These are phyloP conservation scores for Macrotus californicus DNA, from an alignment of 2,113 vertebrate genomes.

Conservation along the genomic window DNA sequence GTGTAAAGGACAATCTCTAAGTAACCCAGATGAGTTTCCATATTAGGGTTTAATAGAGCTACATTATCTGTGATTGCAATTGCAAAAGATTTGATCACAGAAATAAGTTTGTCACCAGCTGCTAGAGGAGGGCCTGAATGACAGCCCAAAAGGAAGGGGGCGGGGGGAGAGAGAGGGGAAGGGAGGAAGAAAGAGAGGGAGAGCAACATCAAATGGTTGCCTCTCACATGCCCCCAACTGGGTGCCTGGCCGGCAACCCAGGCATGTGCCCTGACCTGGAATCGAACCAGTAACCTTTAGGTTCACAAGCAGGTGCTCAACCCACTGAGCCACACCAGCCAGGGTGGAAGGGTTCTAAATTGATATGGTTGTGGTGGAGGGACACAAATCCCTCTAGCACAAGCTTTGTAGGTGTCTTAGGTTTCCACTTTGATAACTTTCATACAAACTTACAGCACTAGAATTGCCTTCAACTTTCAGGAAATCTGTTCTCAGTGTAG, in stretches of 20 bases:
- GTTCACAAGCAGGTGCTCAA: too few species aligned
- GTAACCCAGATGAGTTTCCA: not conserved
- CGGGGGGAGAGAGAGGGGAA: too few species aligned
- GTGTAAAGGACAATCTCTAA: not conserved
- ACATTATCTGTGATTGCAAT: not conserved
- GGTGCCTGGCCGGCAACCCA: too few species aligned
- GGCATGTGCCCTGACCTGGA: too few species aligned
- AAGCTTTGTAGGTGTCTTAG: not conserved
- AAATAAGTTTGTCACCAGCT: not conserved
- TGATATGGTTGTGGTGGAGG: not conserved
- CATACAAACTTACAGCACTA: not conserved
- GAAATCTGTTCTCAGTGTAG: not conserved
- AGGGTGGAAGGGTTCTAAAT: not conserved
- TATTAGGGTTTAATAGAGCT: not conserved
- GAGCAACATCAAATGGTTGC: too few species aligned
- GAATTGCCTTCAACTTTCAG: not conserved
- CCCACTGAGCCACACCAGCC: too few species aligned
- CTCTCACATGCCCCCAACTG: too few species aligned
- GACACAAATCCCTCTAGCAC: not conserved
- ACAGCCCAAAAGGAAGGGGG: not conserved
- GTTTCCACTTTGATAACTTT: not conserved
- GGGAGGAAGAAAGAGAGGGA: too few species aligned
- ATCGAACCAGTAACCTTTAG: too few species aligned
- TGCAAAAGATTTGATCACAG: not conserved
- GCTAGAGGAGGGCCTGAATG: not conserved